Evolutionary conservation across 2,113 vertebrate species (phyloP).

Genomic region (Pleuronectes platessa): DNA sequence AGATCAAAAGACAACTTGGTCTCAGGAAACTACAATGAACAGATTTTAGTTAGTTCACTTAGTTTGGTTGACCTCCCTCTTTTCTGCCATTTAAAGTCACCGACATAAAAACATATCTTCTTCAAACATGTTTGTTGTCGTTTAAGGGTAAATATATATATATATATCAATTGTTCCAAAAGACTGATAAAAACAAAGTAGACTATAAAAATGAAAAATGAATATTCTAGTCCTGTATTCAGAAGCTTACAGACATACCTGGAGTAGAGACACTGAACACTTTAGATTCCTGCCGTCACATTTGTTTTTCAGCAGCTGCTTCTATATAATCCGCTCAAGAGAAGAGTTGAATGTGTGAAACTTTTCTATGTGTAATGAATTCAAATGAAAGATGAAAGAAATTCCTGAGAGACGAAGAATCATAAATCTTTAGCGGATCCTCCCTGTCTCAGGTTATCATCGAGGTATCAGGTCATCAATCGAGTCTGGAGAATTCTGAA

Average conservation of each 20-base stretch:
- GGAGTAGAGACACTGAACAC: neutral
- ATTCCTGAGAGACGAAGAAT: neutral
- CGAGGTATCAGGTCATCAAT: neutral
- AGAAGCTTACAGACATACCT: neutral
- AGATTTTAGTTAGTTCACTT: too few species aligned
- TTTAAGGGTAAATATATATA: too few species aligned
- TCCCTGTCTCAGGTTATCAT: constrained; percentile 1
- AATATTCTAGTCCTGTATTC: neutral
- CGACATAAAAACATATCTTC: too few species aligned
- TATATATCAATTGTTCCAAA: too few species aligned
- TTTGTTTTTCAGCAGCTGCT: neutral
- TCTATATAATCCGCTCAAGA: neutral
- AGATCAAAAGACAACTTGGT: too few species aligned
- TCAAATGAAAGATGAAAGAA: constrained; percentile 2
- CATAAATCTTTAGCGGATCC: neutral
- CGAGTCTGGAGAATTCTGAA: neutral
- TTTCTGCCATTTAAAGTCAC: too few species aligned
- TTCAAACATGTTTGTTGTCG: too few species aligned
- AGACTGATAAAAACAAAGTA: neutral
- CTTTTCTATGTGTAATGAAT: constrained; percentile 2
- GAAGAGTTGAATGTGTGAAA: neutral
- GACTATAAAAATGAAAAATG: neutral
- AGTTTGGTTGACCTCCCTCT: too few species aligned
- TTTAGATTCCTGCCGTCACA: neutral
- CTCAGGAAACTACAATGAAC: too few species aligned